Evolutionary conservation across 2,888 invertebrate species (phyloP).

Genomic region (Sepioteuthis lessoniana): DNA sequence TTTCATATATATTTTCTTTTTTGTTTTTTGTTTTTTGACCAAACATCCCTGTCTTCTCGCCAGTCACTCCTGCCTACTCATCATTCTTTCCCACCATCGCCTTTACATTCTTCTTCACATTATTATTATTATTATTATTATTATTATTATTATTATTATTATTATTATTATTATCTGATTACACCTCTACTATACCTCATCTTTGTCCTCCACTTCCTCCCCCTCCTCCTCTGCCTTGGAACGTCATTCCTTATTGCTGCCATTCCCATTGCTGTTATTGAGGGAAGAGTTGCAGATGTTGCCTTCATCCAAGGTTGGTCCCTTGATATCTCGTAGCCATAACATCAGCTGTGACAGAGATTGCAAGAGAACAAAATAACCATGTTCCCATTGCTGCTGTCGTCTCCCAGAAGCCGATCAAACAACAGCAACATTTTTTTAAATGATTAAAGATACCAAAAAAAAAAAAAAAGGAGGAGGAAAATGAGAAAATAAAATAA

Average conservation of each 20-base stretch:
- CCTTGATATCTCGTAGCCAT: background rate
- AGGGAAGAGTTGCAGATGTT: background rate
- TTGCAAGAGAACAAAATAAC: background rate
- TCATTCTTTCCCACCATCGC: too few species aligned
- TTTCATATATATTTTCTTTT: too few species aligned
- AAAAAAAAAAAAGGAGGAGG: too few species aligned
- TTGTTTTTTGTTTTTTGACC: too few species aligned
- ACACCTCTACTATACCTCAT: background rate
- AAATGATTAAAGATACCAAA: too few species aligned
- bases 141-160: background rate
- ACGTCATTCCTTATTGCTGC: background rate
- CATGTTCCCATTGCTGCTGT: background rate
- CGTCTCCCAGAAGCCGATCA: background rate
- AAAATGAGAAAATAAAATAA: too few species aligned
- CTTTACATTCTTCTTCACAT: too few species aligned
- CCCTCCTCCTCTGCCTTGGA: background rate
- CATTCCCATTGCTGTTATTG: background rate
- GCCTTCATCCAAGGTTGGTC: background rate
- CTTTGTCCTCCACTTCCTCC: background rate
- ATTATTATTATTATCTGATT: background rate
- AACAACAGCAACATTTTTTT: too few species aligned
- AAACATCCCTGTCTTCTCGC: too few species aligned
- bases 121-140: too few species aligned
- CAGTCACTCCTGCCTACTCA: too few species aligned
- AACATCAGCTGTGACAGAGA: slow-evolving; percentile 18